Evolutionary conservation across 2,888 invertebrate species (phyloP).

Genomic region (Zhuqinia jingwanae): DNA sequence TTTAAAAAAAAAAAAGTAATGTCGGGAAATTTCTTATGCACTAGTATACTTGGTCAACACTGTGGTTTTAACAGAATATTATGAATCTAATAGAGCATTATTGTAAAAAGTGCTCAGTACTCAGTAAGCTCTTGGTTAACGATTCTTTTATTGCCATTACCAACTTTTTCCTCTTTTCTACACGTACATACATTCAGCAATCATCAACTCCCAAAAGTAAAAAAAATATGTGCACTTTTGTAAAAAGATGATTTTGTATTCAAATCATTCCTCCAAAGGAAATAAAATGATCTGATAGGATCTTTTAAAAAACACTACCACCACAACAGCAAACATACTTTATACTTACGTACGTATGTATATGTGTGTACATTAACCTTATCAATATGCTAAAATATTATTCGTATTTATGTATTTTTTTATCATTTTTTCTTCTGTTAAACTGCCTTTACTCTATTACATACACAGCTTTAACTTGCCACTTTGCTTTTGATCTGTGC

Average conservation of each 20-base stretch:
- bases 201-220: slow-evolving; percentile 40
- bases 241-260: slow-evolving; percentile 72
- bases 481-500: not conserved
- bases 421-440: not conserved
- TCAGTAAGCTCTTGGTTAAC: not conserved
- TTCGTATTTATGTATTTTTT: no score
- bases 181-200: slow-evolving; percentile 38
- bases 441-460: no score
- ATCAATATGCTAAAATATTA: no score
- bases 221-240: slow-evolving; percentile 52
- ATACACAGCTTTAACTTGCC: no score
- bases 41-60: no score
- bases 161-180: slow-evolving; percentile 41
- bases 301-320: slow-evolving; percentile 2
- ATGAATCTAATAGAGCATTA: no score
- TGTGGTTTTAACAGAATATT: no score
- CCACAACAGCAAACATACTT: not conserved
- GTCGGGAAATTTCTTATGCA: no score
- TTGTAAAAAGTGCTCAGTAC: no score
- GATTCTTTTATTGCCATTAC: slow-evolving; percentile 49
- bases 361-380: no score
- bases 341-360: not conserved
- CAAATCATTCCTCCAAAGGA: slow-evolving; percentile 72
- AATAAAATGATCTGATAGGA: slow-evolving; percentile 75
- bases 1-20: no score